phyloP scores from a whole-genome alignment of 2,113 vertebrate species.

The Mungos mungo region DNA sequence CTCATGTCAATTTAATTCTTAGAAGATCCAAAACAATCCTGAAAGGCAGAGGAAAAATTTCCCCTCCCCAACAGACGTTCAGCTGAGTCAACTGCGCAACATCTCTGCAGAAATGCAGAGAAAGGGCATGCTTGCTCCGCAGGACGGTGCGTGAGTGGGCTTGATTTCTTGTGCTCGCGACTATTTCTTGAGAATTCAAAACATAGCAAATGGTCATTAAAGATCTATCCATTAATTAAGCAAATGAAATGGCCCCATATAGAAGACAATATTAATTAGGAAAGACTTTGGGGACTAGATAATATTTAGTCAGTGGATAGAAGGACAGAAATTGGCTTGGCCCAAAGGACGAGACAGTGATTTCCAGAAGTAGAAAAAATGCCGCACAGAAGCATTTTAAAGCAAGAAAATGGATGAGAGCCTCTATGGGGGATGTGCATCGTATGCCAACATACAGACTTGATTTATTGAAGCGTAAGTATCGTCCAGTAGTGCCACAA shows the following conservation, averaged over 20 bases:
- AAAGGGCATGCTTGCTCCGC: fast-evolving
- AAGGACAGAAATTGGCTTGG: neutral
- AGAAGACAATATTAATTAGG: neutral
- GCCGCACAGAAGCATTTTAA: neutral
- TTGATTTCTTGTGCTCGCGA: neutral
- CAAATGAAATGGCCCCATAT: neutral
- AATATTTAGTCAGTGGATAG: neutral
- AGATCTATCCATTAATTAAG: neutral
- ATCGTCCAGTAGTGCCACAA: fast-evolving
- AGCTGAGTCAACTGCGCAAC: neutral
- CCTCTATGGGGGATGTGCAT: fast-evolving
- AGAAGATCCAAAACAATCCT: neutral
- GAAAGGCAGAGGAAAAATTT: neutral
- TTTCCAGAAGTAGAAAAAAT: neutral
- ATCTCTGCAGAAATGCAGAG: neutral
- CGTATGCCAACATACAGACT: fast-evolving
- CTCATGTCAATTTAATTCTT: neutral
- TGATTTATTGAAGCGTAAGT: fast-evolving
- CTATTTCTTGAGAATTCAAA: neutral
- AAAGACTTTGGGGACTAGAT: neutral
- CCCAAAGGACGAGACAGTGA: neutral
- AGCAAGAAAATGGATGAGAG: neutral
- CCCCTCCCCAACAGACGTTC: neutral
- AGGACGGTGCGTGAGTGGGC: fast-evolving
- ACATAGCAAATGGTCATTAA: neutral